Base-by-base conservation (phyloP, 2,113 vertebrate genomes). In the Leiothrix lutea region DNA sequence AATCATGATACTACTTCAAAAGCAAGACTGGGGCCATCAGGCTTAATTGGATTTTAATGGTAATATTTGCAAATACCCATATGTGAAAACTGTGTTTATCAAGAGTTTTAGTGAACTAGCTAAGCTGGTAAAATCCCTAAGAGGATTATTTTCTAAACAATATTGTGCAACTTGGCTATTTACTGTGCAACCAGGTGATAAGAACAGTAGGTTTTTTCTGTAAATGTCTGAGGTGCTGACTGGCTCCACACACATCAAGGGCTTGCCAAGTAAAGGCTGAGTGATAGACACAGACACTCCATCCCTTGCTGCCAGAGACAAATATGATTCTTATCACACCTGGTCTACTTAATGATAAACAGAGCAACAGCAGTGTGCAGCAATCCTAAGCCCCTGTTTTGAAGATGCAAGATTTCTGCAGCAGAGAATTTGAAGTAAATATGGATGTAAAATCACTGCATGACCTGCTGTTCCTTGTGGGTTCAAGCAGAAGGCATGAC, bases 131-230 rank as follows among this genome's bases (percentile, higher is more conserved):
- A 97, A 96, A 90, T 82, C 36, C 54, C 58, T 58, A 35, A 90
- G 42, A 92, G 79, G 81, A 95, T 94, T 90, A 86, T 74, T 80
- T 83, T 80, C 38, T 64, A 69, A 83, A 85, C 25, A 71, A 23
- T 71, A 33, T 66, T 86, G 77, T 82, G 57, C 91, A 95, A 29
- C 42, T 90, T 86, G 44, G 69, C 45, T 96, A 33, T 92, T 96
- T 86, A 86, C 54, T 26, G 11, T 80, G 82, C 70, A 86, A 82
- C 8, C 58, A 53, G 22, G 48, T 78, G 88, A 88, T 87, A 95
- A 91, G 36, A 73, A 31, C 53, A 66, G 56, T 61, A 36, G 21
- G 14, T 79, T 96, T 96, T 96, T 94, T 78, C 93, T 29, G 80
- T 89, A 94, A 94, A 38, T 36, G 57, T 78, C 64, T 88, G 72